Evolutionary conservation across 2,113 vertebrate genomes (phyloP).

Genomic region (Tapirus terrestris): DNA sequence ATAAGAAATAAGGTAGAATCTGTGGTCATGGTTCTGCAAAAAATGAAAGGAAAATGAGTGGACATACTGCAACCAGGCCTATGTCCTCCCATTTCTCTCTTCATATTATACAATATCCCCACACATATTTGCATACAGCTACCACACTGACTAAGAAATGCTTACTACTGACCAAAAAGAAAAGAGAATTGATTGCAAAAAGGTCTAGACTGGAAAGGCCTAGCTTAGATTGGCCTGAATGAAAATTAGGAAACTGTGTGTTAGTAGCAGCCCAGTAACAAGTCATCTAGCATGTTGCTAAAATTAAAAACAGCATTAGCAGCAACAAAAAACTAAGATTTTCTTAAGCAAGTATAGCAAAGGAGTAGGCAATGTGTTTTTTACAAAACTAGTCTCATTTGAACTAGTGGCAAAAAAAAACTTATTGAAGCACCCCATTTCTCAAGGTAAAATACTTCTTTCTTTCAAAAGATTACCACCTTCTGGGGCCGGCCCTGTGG

Average conservation of each 20-base stretch:
- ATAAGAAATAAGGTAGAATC: slow-evolving; percentile 5
- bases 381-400: not conserved
- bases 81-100: not conserved
- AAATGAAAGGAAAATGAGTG: not conserved
- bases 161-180: not conserved
- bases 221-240: not conserved
- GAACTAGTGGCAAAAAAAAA: not conserved
- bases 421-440: not conserved
- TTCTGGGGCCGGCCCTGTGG: too few species aligned
- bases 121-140: not conserved
- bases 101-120: not conserved
- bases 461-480: not conserved
- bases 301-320: slow-evolving; percentile 6
- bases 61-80: not conserved
- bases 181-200: not conserved
- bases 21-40: not conserved
- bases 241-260: not conserved
- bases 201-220: not conserved
- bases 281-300: not conserved
- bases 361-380: not conserved
- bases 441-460: not conserved
- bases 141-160: not conserved
- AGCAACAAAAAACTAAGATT: not conserved
- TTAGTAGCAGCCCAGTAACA: not conserved
- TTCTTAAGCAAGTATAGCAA: not conserved